Base-by-base conservation (phyloP, 2,797 vertebrate genomes). In the Anisognathus igniventris region DNA sequence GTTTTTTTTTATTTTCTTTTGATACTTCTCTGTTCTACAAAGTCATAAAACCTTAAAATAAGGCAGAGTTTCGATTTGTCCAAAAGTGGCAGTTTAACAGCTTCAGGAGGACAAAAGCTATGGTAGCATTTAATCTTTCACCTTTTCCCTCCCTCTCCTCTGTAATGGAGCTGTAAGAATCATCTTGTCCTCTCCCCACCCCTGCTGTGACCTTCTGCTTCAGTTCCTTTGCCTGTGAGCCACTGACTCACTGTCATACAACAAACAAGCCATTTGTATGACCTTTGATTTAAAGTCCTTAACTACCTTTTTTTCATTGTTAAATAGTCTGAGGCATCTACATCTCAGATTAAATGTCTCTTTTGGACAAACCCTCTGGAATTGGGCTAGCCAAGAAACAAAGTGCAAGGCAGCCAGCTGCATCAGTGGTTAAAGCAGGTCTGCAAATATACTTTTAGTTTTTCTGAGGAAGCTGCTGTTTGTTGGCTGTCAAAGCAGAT, bases 401-500 rank as follows among this genome's bases (percentile, higher is more conserved):
- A 37, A 53, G 24, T 45, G 11, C 12, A 50, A 71, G 35, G n/a
- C 53, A 80, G 28, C 10, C 54, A 54, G 40, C 15, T 54, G 48
- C 27, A 53, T 42, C n/a, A 45, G 14, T 2, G 2, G 3, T 45
- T 62, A 54, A 33, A 22, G 14, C 42, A 54, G 35, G 42, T 39
- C 60, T 65, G 45, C 8, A 80, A 30, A 40, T 0, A 0, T 33
- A 4, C 20, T 33, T 56, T 48, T 17, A 4, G 21, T 57, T 58
- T 83, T 23, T 18, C 30, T 58, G 56, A 68, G 19, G 37, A 60
- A 77, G 40, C 5, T 60, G 14, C n/a, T 84, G 7, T 64, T 72
- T 65, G 5, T 54, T 82, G 33, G 5, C 15, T 71, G 57, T 60
- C 53, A 42, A 18, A 64, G 14, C 22, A 90, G 37, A 28, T 45